phyloP scores from a whole-genome alignment of 2,113 vertebrate species.

The Oenanthe melanoleuca region DNA sequence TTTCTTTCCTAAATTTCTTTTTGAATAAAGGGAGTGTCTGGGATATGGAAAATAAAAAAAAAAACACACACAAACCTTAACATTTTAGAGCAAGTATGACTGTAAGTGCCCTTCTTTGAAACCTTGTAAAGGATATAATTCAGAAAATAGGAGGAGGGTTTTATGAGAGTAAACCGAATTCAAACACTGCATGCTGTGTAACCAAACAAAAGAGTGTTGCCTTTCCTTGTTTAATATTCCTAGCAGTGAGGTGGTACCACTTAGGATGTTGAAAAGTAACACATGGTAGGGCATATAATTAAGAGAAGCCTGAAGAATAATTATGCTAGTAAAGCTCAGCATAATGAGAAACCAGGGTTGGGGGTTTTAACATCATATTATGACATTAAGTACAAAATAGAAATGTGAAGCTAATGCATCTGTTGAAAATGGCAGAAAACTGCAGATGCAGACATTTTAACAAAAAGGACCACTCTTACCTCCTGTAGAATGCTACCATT shows the following conservation, averaged over 20 bases:
- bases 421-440: background rate
- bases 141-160: background rate
- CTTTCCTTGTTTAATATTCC: constrained; percentile 30
- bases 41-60: background rate
- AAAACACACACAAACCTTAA: background rate
- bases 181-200: background rate
- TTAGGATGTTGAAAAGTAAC: constrained; percentile 6
- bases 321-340: constrained; percentile 20
- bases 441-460: background rate
- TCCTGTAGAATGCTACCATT: background rate
- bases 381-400: constrained; percentile 11
- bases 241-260: constrained; percentile 4
- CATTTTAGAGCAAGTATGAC: background rate
- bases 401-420: background rate
- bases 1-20: background rate
- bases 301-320: constrained; percentile 33
- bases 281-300: constrained; percentile 37
- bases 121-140: background rate
- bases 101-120: background rate
- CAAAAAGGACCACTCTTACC: background rate
- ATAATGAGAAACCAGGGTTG: background rate
- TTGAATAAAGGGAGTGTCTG: background rate
- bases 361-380: background rate
- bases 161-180: background rate
- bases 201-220: background rate